Evolutionary conservation across 2,797 vertebrate genomes (phyloP).

Genomic region (Macropus fuliginosus): DNA sequence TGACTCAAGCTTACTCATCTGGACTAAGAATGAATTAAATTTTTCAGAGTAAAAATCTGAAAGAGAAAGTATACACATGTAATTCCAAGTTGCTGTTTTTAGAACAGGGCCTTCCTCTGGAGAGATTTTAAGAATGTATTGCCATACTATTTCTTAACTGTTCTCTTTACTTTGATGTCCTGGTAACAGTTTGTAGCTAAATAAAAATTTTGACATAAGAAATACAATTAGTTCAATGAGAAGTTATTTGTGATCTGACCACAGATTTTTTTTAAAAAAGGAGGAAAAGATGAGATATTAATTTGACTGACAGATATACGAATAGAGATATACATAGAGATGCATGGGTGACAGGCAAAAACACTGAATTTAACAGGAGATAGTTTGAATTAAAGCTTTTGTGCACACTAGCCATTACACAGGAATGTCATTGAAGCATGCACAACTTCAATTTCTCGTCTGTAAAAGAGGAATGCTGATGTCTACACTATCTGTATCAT

Average conservation of each 20-base stretch:
- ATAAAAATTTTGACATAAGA: conserved; percentile 49
- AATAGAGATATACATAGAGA: conserved; percentile 30
- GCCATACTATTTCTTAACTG: conserved; percentile 51
- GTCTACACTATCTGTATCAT: not conserved
- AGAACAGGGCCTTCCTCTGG: conserved; percentile 66
- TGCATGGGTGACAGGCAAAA: not conserved
- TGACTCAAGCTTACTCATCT: conserved; percentile 75
- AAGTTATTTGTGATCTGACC: conserved; percentile 63
- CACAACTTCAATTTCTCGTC: not conserved
- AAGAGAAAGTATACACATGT: conserved; percentile 58
- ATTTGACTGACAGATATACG: not conserved
- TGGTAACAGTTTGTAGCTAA: conserved; percentile 24
- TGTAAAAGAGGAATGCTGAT: not conserved
- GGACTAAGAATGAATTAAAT: conserved; percentile 72
- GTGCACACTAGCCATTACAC: not conserved
- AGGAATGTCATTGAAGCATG: not conserved
- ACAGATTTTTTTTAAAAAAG: conserved; percentile 49
- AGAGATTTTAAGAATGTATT: conserved; percentile 47
- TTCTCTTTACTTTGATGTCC: conserved; percentile 56
- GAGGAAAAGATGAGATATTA: conserved; percentile 53
- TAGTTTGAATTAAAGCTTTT: not conserved
- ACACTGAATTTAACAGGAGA: not conserved
- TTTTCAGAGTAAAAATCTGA: conserved; percentile 71
- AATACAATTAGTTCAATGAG: conserved; percentile 51
- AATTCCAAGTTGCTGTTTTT: conserved; percentile 69